Evolutionary conservation across 2,888 invertebrate genomes (phyloP), one percentile per base, ranked within the genome.

Genomic region (Drosophila austrosaltans): DNA sequence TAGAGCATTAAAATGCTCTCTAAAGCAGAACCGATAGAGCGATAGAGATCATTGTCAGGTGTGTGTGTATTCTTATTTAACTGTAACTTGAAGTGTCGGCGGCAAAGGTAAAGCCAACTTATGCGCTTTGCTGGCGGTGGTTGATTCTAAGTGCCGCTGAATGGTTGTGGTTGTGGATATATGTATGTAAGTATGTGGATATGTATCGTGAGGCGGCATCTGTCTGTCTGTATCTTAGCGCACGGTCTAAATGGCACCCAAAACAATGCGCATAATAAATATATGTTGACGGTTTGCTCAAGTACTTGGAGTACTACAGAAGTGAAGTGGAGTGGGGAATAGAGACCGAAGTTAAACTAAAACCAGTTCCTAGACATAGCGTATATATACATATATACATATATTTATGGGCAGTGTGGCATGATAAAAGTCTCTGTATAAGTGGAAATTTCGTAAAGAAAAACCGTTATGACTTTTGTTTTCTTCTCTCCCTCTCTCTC

Each of bases 381-480:
- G 22, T 10, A 48, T 48, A 48, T 40, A 40, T 12, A 39, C 12
- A 39, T 39, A 12, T 40, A n/a, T 40, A 40, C n/a, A 40, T 53
- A 68, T 74, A 75, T 74, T 74, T 74, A 74, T 74, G 76, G 76
- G 61, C 65, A 75, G 75, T 59, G 48, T 48, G 48, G 25, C 48
- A 61, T 64, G 63, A 42, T 54, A 39, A 63, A 63, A 63, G 72
- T 59, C 48, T n/a, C n/a, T 57, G 36, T 69, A 58, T 62, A 48
- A 48, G 40, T 44, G 48, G 36, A 30, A 58, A 53, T 57, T 66
- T 68, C 53, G 65, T 20, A 30, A 28, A 16, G 16, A 16, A 16
- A 48, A 39, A 69, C 78, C 81, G 78, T 80, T 85, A 82, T 72
- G 74, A 70, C 78, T 86, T 83, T 83, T 83, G 69, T 76, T 80